These are phyloP conservation scores for Tachina grossa DNA, from an alignment of 2,888 invertebrate species.

Conservation along the genomic window DNA sequence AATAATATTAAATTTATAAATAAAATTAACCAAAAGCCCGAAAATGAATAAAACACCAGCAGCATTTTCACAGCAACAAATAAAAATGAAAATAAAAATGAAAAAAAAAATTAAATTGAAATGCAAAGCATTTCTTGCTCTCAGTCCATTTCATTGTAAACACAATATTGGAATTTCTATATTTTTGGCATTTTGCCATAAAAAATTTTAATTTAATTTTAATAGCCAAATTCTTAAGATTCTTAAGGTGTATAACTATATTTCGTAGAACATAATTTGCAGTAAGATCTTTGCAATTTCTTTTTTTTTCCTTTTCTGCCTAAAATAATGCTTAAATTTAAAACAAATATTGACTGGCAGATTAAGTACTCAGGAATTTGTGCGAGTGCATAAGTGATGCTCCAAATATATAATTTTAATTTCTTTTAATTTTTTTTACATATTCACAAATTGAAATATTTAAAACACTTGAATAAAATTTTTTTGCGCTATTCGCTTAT, in stretches of 20 bases:
- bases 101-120: conserved; percentile 5
- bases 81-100: not conserved
- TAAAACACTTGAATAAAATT: conserved; percentile 6
- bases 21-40: conserved; percentile 22
- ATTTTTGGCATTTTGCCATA: conserved; percentile 72
- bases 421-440: not conserved
- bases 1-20: conserved; percentile 35
- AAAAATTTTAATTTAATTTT: conserved; percentile 74
- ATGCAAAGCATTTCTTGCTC: conserved; percentile 34
- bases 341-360: conserved; percentile 28
- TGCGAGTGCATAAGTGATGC: not conserved
- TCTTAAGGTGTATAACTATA: conserved; percentile 70
- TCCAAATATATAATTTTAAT: not conserved
- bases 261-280: conserved; percentile 45
- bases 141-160: conserved; percentile 54
- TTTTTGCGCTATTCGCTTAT: not conserved
- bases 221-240: conserved; percentile 76
- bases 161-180: conserved; percentile 70
- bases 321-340: conserved; percentile 4
- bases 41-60: conserved; percentile 26
- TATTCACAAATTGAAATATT: conserved; percentile 8
- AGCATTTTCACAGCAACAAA: conserved; percentile 4
- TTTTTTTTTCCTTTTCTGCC: conserved; percentile 33
- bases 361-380: conserved; percentile 22
- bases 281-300: not conserved